phyloP scores from a whole-genome alignment of 2,888 invertebrate species.

The Drosophila neutralis region DNA sequence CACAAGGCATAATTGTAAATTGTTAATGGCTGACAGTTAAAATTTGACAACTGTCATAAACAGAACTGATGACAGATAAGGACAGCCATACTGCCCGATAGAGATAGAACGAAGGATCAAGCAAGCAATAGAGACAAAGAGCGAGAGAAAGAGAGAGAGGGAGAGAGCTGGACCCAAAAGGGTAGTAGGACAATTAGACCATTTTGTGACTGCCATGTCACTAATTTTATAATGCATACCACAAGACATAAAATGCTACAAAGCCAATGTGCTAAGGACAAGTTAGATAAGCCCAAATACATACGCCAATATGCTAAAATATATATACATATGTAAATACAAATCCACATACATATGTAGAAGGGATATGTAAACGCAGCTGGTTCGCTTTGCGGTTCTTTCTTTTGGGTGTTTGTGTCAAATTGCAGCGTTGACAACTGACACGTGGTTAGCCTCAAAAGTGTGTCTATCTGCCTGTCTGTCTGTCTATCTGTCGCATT shows the following conservation, averaged over 20 bases:
- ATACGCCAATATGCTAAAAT: neutral
- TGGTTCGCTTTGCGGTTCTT: constrained; percentile 26
- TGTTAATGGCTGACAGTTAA: constrained; percentile 37
- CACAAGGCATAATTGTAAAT: constrained; percentile 39
- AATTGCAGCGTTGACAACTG: constrained; percentile 74
- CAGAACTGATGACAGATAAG: constrained; percentile 18
- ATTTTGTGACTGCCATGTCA: constrained; percentile 46
- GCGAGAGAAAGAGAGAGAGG: neutral
- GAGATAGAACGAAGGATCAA: neutral
- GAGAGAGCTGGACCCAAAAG: neutral
- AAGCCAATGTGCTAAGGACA: constrained; percentile 51
- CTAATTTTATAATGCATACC: constrained; percentile 69
- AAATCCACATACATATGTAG: too few relatives aligned
- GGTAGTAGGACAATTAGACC: constrained; percentile 28
- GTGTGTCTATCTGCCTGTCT: neutral
- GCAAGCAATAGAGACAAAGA: neutral
- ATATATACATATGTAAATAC: constrained; percentile 4
- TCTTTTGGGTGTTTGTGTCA: constrained; percentile 42
- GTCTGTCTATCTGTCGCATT: neutral
- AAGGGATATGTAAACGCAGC: constrained; percentile 2
- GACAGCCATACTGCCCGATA: neutral
- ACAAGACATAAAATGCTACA: constrained; percentile 65
- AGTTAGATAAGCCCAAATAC: constrained; percentile 18
- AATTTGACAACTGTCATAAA: constrained; percentile 51
- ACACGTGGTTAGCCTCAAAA: constrained; percentile 57